A percentile compares a stretch with the other conserved stretches of the same genome.
phyloP scores from a whole-genome alignment of 2,113 vertebrate genomes.

The Zosterops pallidus region DNA sequence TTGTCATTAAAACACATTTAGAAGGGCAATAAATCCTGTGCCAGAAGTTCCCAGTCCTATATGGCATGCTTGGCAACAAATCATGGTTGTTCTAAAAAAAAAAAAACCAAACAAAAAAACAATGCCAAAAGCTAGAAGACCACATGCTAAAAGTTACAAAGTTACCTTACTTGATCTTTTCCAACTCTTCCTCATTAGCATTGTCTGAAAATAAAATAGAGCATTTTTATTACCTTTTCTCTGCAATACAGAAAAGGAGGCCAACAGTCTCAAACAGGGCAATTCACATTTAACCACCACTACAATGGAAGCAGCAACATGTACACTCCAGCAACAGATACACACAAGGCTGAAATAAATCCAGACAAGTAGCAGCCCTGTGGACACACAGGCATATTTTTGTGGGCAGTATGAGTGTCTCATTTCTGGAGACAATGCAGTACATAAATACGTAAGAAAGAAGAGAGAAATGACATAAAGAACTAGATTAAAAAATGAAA shows the following conservation, averaged over 20 bases:
- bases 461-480: background rate
- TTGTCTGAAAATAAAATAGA: constrained; percentile 98
- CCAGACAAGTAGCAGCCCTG: background rate
- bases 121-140: background rate
- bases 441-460: background rate
- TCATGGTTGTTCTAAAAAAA: background rate
- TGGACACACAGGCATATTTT: background rate
- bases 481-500: background rate
- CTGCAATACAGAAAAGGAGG: constrained; percentile 29
- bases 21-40: background rate
- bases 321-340: background rate
- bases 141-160: constrained; percentile 89
- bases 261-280: constrained; percentile 10
- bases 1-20: background rate
- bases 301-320: constrained; percentile 1
- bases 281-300: constrained; percentile 16
- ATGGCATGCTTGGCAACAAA: constrained; percentile 4
- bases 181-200: constrained; percentile 99
- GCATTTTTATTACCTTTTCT: constrained; percentile 84
- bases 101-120: background rate
- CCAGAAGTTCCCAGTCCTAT: background rate
- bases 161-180: constrained; percentile 99
- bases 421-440: background rate
- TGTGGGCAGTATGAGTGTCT: background rate
- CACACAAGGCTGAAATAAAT: background rate